Percentiles rank a stretch among this genome's conserved stretches.
These are phyloP conservation scores for Phytoseiulus persimilis DNA, from an alignment of 2,888 invertebrate species.

Conservation along the genomic window DNA sequence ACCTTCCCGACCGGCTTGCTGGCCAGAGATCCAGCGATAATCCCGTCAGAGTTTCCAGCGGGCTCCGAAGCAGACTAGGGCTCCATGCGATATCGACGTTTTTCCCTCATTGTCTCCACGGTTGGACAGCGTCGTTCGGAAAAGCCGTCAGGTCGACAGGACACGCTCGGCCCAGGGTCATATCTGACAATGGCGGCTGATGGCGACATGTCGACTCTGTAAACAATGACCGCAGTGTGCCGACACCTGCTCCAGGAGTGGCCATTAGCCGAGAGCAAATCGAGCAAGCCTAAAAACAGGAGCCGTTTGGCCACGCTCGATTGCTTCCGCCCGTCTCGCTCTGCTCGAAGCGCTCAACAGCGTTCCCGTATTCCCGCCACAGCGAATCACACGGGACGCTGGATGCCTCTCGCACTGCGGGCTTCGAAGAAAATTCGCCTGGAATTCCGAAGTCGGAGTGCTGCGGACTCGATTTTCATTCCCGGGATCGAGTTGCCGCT, in stretches of 20 bases:
- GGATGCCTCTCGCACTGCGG: too few species aligned
- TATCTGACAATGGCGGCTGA: neutral
- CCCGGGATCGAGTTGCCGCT: too few species aligned
- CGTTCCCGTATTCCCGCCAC: neutral
- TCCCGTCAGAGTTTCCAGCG: too few species aligned
- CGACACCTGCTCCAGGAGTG: neutral
- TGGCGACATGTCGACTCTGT: neutral
- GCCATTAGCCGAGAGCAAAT: neutral
- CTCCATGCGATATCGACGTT: too few species aligned
- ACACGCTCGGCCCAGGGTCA: neutral
- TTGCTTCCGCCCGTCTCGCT: neutral
- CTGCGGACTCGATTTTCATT: too few species aligned
- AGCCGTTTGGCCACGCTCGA: neutral
- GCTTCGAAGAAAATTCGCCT: too few species aligned
- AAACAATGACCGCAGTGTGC: neutral
- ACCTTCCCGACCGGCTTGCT: too few species aligned
- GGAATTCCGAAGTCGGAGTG: too few species aligned
- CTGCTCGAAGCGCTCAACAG: neutral
- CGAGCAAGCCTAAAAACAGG: neutral
- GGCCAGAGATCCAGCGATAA: too few species aligned
- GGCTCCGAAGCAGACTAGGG: too few species aligned
- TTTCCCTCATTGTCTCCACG: neutral
- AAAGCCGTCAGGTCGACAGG: neutral
- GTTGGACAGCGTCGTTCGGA: neutral
- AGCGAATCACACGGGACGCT: too few species aligned